These are phyloP conservation scores for Eospalax fontanierii DNA, from an alignment of 2,797 vertebrate species.

Conservation along the genomic window DNA sequence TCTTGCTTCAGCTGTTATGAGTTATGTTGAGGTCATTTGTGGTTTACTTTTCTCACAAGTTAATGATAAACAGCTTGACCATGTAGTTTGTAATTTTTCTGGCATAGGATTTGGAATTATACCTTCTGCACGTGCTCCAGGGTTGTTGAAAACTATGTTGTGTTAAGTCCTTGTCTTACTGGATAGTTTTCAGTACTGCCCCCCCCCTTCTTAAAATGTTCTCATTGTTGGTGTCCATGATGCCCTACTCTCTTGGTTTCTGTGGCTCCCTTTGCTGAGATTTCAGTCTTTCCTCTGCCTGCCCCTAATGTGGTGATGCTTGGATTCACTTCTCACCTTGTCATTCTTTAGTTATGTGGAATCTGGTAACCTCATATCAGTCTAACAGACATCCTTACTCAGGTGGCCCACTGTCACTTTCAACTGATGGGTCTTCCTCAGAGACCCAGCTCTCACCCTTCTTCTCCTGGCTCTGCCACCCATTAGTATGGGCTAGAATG, in stretches of 20 bases:
- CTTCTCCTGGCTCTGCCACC: background rate
- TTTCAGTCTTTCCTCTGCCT: background rate
- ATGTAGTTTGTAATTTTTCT: constrained; percentile 29
- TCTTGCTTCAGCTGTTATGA: constrained; percentile 47
- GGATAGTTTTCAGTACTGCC: constrained; percentile 12
- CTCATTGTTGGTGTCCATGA: background rate
- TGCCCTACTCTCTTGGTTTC: background rate
- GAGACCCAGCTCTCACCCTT: constrained; percentile 7
- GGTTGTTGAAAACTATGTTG: background rate
- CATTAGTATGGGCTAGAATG: background rate
- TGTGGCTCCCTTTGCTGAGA: background rate
- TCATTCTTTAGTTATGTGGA: background rate
- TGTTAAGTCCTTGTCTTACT: background rate
- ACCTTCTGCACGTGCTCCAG: background rate
- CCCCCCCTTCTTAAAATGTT: background rate
- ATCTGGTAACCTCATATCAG: background rate
- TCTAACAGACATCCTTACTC: background rate
- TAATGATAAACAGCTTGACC: background rate
- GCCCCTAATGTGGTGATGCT: background rate
- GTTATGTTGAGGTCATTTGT: constrained; percentile 59
- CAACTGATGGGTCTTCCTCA: background rate
- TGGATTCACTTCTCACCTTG: background rate
- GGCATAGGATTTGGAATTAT: background rate
- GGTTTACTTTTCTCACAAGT: constrained; percentile 48
- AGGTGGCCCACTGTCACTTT: background rate